These are phyloP conservation scores for Salpingus planirostris DNA, from an alignment of 2,888 invertebrate species.

Conservation along the genomic window DNA sequence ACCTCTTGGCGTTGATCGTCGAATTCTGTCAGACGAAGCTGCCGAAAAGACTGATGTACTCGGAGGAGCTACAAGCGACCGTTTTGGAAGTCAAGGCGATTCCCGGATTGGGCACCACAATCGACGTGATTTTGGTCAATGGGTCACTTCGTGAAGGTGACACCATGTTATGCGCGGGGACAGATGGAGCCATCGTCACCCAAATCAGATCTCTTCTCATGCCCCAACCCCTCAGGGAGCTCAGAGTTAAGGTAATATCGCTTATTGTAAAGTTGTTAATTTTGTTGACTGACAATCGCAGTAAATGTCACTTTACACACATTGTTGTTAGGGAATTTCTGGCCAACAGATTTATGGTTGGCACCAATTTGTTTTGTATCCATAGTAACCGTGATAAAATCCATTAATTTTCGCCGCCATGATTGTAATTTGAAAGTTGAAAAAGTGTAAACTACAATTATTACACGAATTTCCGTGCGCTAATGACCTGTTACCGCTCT, in stretches of 20 bases:
- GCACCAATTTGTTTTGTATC: too few relatives aligned
- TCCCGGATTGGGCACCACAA: constrained; percentile 94
- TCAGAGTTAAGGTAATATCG: constrained; percentile 90
- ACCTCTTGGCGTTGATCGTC: constrained; percentile 86
- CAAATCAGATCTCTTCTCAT: constrained; percentile 93
- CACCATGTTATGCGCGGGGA: constrained; percentile 90
- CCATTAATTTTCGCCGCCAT: too few relatives aligned
- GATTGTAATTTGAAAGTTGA: too few relatives aligned
- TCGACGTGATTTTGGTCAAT: constrained; percentile 97
- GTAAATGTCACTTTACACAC: too few relatives aligned
- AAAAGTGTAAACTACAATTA: too few relatives aligned
- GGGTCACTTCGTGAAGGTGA: constrained; percentile 90
- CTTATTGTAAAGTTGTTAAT: too few relatives aligned
- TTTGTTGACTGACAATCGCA: too few relatives aligned
- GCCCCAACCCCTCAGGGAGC: constrained; percentile 96
- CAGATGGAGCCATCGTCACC: constrained; percentile 96
- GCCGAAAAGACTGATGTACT: constrained; percentile 68
- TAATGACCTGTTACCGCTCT: too few relatives aligned
- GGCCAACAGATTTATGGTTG: too few relatives aligned
- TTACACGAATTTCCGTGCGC: too few relatives aligned
- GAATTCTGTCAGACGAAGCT: constrained; percentile 72
- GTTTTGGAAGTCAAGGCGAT: constrained; percentile 85
- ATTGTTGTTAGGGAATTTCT: too few relatives aligned
- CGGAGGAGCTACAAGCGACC: constrained; percentile 83
- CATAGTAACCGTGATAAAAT: too few relatives aligned